phyloP scores from a whole-genome alignment of 2,888 invertebrate genomes.

The Labia minor region DNA sequence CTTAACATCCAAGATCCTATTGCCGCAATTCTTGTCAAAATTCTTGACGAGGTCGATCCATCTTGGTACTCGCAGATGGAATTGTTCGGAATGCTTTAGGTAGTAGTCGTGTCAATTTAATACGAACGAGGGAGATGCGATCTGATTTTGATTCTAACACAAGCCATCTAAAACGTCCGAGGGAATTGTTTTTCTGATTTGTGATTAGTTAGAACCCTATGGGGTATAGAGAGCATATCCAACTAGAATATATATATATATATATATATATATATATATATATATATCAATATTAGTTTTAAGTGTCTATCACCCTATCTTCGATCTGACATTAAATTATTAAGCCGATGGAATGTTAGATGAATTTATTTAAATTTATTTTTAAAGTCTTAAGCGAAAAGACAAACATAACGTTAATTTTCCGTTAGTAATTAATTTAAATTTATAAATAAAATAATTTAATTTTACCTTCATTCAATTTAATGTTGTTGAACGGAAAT shows the following conservation, averaged over 20 bases:
- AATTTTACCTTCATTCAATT: too few relatives aligned
- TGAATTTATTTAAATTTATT: too few relatives aligned
- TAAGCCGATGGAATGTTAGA: not conserved
- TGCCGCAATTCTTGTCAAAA: not conserved
- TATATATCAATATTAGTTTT: not conserved
- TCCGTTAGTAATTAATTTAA: too few relatives aligned
- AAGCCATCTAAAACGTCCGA: not conserved
- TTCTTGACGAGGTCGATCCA: slow-evolving; percentile 4
- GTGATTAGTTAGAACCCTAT: not conserved
- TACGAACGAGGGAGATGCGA: not conserved
- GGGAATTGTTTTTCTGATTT: not conserved
- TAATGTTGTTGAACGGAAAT: too few relatives aligned
- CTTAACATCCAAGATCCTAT: not conserved
- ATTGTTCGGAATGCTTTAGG: not conserved
- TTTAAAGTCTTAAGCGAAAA: too few relatives aligned
- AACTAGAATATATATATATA: not conserved
- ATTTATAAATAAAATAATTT: too few relatives aligned
- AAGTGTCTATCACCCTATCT: not conserved
- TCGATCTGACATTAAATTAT: not conserved
- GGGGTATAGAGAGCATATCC: not conserved
- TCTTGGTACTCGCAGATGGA: not conserved
- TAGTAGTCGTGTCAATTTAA: not conserved
- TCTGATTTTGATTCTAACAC: not conserved
- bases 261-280: too few relatives aligned
- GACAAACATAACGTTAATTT: too few relatives aligned